Base-by-base conservation (phyloP, 2,113 vertebrate genomes). In the Saccopteryx leptura region DNA sequence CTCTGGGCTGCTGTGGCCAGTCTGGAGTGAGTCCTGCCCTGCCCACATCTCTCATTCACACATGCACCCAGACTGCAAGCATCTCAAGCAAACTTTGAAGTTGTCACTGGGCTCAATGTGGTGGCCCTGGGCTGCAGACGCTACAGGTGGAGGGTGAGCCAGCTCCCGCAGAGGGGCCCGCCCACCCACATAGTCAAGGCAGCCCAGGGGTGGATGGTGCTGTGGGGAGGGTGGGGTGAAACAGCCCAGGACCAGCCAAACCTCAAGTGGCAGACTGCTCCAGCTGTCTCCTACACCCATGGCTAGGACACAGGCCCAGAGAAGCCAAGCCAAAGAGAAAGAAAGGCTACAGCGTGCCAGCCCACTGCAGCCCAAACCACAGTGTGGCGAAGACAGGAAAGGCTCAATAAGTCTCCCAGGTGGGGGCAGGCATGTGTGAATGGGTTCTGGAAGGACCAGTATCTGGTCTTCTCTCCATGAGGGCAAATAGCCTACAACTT, bases 301-400 rank as follows among this genome's bases (percentile, higher is more conserved):
- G 19, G 90, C 84, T 50, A 92, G 93, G 84, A 96, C 50, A 23
- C 3, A 2, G 66, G 69, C 71, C 80, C 76, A 92, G 84, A 92
- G 71, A 81, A 80, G 61, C 61, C 48, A 58, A 23, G 80, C 14
- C 60, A 61, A 23, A 31, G 48, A 78, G 82, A 33, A 80, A 63
- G 79, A 69, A 79, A 88, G 23, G 48, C 39, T 15, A 4, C 5
- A n/a, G 26, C 33, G 61, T 91, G 83, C 88, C 93, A 81, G 76
- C 23, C 65, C 56, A 26, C 31, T 75, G 28, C 56, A 94, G 90
- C 68, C 58, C 90, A 82, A 85, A 90, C 96, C 96, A 69, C 75
- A 74, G 9, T 5, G 46, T 50, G 46, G 84, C 4, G 13, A 63
- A 65, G 84, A 21, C 72, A 88, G 92, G 84, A 89, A 86, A 81